phyloP scores from a whole-genome alignment of 2,797 vertebrate genomes.

The Otolemur crassicaudatus region DNA sequence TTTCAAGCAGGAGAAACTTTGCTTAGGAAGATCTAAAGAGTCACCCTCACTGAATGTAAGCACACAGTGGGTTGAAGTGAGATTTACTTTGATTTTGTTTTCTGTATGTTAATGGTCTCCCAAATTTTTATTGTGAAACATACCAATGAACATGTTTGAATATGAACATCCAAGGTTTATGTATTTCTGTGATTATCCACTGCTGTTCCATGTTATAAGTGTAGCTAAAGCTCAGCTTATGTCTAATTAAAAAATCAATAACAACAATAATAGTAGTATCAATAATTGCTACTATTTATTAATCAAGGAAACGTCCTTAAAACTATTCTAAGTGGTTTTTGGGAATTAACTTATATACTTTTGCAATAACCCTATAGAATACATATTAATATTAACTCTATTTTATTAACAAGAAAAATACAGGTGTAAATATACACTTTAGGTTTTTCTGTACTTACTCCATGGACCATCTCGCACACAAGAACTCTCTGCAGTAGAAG shows the following conservation, averaged over 20 bases:
- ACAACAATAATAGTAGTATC: background rate
- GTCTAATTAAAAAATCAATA: background rate
- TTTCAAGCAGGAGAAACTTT: background rate
- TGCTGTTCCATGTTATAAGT: background rate
- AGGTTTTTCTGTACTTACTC: background rate
- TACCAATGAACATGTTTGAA: background rate
- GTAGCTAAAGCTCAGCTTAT: background rate
- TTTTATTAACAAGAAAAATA: slow-evolving; percentile 1
- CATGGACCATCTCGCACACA: background rate
- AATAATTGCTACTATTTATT: background rate
- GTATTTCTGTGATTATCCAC: background rate
- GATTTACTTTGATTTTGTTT: background rate
- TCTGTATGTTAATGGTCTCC: background rate
- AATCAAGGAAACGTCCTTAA: background rate
- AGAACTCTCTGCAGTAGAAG: background rate
- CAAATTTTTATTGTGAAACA: background rate
- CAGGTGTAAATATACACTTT: background rate
- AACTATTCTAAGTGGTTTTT: background rate
- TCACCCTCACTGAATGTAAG: background rate
- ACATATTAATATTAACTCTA: background rate
- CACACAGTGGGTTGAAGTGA: background rate
- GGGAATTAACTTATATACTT: background rate
- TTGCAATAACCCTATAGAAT: background rate
- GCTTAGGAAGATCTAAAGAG: background rate
- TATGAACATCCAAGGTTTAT: background rate